Evolutionary conservation across 23 tunicate genomes (phyloP).

Genomic region (Trididemnum miniatum): DNA sequence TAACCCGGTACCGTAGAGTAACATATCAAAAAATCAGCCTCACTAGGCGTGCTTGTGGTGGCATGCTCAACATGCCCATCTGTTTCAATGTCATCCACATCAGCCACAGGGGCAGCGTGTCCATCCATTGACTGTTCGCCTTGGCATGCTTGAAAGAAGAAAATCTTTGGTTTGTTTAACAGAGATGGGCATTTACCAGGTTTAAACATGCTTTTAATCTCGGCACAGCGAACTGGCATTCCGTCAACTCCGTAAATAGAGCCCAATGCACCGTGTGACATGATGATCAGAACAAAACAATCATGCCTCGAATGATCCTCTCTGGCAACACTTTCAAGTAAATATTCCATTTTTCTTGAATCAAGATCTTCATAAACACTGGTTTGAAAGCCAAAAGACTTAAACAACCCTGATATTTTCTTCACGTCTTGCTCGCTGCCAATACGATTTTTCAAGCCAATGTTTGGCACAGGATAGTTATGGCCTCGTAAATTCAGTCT

Average conservation of each 20-base stretch:
- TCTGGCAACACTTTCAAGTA: not conserved
- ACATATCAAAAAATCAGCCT: slow-evolving; percentile 55
- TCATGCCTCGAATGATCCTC: slow-evolving; percentile 45
- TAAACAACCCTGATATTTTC: slow-evolving; percentile 27
- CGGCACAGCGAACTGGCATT: slow-evolving; percentile 29
- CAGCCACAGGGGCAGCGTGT: slow-evolving; percentile 11
- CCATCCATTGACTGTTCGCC: slow-evolving; percentile 64
- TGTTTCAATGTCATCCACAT: slow-evolving; percentile 17
- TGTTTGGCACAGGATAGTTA: slow-evolving; percentile 25
- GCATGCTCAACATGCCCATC: slow-evolving; percentile 6
- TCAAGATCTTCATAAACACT: slow-evolving; percentile 42
- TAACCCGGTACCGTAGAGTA: slow-evolving; percentile 86
- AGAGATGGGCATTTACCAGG: slow-evolving; percentile 50
- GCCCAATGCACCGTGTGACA: slow-evolving; percentile 77
- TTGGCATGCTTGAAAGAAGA: slow-evolving; percentile 86
- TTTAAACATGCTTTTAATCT: slow-evolving; percentile 29
- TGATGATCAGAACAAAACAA: slow-evolving; percentile 47
- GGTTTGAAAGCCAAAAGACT: slow-evolving; percentile 51
- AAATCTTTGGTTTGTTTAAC: slow-evolving; percentile 70
- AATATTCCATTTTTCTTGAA: slow-evolving; percentile 31
- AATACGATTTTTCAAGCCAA: slow-evolving; percentile 26
- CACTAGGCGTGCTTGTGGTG: slow-evolving; percentile 22
- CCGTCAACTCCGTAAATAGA: slow-evolving; percentile 79
- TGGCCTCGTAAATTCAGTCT: slow-evolving; percentile 12
- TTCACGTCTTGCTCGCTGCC: slow-evolving; percentile 53